Evolutionary conservation across 2,888 invertebrate species (phyloP).

Genomic region (Cantharis rustica): DNA sequence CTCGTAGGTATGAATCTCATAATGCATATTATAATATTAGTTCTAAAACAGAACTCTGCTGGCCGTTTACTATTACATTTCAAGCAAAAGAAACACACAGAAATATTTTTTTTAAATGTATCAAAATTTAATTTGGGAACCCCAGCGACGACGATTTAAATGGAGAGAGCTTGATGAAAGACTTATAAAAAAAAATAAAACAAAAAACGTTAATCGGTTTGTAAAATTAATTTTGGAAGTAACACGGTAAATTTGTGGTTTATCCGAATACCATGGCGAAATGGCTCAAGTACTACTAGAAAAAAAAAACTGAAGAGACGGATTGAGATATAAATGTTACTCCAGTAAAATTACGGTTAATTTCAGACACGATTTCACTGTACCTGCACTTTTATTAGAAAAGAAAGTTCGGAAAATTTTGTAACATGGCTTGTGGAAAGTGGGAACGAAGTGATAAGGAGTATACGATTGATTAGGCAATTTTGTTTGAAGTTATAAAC

Average conservation of each 20-base stretch:
- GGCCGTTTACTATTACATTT: slow-evolving; percentile 1
- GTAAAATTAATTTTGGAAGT: not conserved
- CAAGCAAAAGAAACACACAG: slow-evolving; percentile 13
- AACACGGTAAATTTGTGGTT: not conserved
- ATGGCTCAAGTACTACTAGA: not conserved
- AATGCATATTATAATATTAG: slow-evolving; percentile 12
- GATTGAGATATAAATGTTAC: not conserved
- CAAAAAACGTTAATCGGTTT: not conserved
- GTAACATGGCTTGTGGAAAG: not conserved
- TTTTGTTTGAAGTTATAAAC: not conserved
- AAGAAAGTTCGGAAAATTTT: not conserved
- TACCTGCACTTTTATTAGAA: not conserved
- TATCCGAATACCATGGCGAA: not conserved
- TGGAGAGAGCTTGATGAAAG: not conserved
- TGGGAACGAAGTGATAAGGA: not conserved
- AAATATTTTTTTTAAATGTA: not conserved
- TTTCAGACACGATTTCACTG: not conserved
- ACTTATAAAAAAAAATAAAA: not conserved
- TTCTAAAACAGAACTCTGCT: slow-evolving; percentile 22
- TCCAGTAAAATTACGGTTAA: not conserved
- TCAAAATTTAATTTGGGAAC: not conserved
- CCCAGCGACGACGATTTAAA: not conserved
- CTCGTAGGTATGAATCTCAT: slow-evolving; percentile 29
- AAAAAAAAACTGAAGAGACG: not conserved
- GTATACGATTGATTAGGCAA: not conserved